Base-by-base conservation (phyloP, 2,888 invertebrate genomes). In the Trypoxylon attenuatum region DNA sequence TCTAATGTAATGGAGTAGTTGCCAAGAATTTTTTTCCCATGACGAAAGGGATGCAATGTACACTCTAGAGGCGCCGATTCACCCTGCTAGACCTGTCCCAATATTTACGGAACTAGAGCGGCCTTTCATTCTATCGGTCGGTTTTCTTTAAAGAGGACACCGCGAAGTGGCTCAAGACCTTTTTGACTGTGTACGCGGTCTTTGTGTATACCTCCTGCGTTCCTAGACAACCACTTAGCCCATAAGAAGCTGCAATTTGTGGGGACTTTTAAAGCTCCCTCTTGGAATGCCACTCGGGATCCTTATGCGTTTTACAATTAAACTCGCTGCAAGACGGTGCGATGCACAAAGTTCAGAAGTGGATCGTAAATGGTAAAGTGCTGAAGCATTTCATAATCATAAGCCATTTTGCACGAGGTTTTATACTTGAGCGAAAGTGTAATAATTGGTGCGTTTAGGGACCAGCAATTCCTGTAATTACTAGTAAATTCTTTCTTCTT, bases 21-120 rank as follows among this genome's bases (percentile, higher is more conserved):
- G 21, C 22, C 22, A 16, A 22, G 19, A 58, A 13, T 25, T 21
- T 41, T 23, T 38, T 69, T 69, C 59, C 54, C 58, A 63, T 49
- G 51, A 55, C 49, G 47, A 42, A 55, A 76, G 33, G 67, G 64
- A 67, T 64, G 55, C 53, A 60, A 49, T 61, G 63, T 78, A 66
- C 58, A 71, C 62, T 43, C 38, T 49, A 46, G 18, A 54, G 19
- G 50, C 50, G 27, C 47, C 18, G 23, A 56, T 41, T 52, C 63
- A 52, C 56, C 46, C 38, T 42, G 62, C 13, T 18, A 46, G 59
- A 68, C 74, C 76, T 79, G 77, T 71, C 76, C 80, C 50, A 79
- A 79, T 79, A 77, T 79, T 79, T 77, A 72, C 77, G 51, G 65
- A 77, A 71, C 70, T 59, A 47, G 33, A 61, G 71, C 51, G 68